A percentile compares a stretch with the other conserved stretches of the same genome.
phyloP scores from a whole-genome alignment of 2,797 vertebrate species.

The Sternarchorhynchus goeldii region DNA sequence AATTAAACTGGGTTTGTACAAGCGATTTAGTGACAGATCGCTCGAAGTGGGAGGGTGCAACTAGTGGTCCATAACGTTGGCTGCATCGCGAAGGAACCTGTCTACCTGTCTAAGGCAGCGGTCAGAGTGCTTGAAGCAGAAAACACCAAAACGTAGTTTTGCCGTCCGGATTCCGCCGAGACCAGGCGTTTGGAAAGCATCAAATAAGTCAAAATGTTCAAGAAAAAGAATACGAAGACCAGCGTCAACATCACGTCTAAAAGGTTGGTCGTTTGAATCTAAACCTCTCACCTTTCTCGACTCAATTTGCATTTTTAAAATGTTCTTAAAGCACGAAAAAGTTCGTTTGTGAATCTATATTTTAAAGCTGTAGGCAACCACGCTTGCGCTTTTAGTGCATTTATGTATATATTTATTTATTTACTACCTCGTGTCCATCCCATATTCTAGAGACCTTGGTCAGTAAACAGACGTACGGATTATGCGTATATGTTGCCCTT shows the following conservation, averaged over 20 bases:
- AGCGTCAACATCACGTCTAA: constrained; percentile 58
- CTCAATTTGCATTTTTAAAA: background rate
- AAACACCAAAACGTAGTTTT: background rate
- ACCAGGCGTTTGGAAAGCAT: constrained; percentile 53
- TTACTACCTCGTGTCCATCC: no score
- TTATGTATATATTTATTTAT: no score
- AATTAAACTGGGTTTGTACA: constrained; percentile 39
- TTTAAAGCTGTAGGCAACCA: no score
- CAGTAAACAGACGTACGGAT: no score
- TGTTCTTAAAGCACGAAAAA: no score
- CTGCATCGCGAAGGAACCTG: constrained; percentile 25
- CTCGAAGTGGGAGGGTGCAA: constrained; percentile 23
- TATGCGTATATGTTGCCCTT: no score
- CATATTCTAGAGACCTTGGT: no score
- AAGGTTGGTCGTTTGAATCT: constrained; percentile 19
- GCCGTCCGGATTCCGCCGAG: background rate
- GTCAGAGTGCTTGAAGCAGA: constrained; percentile 3
- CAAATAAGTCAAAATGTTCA: constrained; percentile 66
- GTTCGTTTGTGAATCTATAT: no score
- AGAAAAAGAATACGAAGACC: constrained; percentile 60
- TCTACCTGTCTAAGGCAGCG: constrained; percentile 30
- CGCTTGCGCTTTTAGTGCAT: no score
- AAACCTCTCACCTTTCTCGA: background rate
- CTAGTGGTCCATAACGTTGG: background rate
- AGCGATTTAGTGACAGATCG: constrained; percentile 34